Conservation (phyloP, 2,113 vertebrate species). For the Haliaeetus leucogaster region DNA sequence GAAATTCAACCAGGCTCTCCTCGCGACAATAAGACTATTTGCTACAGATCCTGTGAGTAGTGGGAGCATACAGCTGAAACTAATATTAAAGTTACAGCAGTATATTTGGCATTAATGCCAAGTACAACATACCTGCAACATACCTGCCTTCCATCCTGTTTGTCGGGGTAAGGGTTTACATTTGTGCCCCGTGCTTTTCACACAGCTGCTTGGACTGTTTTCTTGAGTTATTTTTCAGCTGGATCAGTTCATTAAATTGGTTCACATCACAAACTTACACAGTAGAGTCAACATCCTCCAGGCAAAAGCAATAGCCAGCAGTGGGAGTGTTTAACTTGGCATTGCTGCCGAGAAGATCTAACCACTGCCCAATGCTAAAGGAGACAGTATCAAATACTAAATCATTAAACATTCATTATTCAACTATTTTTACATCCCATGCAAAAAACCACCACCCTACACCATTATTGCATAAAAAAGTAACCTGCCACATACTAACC, state of each 20-base stretch:
- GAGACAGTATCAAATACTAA: background rate
- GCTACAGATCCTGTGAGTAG: background rate
- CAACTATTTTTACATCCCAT: slow-evolving; percentile 8
- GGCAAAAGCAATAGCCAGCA: background rate
- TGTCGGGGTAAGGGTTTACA: background rate
- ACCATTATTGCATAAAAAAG: background rate
- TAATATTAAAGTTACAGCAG: background rate
- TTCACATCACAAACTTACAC: background rate
- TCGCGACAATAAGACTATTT: background rate
- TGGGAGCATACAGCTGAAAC: background rate
- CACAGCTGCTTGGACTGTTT: background rate
- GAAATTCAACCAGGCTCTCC: background rate
- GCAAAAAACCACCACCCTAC: background rate
- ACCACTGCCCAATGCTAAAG: background rate
- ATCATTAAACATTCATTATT: background rate
- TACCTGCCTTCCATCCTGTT: background rate
- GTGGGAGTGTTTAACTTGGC: background rate
- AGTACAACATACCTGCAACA: background rate
- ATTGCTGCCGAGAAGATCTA: background rate
- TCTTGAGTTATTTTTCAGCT: background rate
- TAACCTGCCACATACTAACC: background rate
- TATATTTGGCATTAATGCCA: background rate
- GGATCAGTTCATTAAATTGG: background rate
- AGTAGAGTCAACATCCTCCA: background rate
- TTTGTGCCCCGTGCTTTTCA: background rate